phyloP scores from a whole-genome alignment of 2,113 vertebrate species.

The Scopus umbretta region DNA sequence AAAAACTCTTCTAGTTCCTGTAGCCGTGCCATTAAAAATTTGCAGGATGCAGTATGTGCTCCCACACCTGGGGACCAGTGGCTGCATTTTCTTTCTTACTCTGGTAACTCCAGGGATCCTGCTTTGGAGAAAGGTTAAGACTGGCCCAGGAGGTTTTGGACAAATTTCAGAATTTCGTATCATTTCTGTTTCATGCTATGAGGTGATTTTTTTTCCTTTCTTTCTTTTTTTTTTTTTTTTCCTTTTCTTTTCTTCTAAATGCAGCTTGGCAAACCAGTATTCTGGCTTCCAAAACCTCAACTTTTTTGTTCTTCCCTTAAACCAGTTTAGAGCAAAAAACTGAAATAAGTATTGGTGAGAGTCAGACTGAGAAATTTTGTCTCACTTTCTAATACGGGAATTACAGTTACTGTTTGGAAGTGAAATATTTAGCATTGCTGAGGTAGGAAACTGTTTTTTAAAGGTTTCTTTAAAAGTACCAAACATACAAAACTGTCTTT shows the following conservation, averaged over 20 bases:
- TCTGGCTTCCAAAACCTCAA: not conserved
- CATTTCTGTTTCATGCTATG: not conserved
- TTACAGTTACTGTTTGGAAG: not conserved
- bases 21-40: not conserved
- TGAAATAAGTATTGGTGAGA: not conserved
- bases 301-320: not conserved
- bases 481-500: not conserved
- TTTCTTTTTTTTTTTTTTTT: accelerated
- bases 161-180: not conserved
- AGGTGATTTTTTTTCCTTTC: not conserved
- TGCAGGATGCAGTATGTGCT: not conserved
- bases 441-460: not conserved
- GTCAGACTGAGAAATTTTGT: not conserved
- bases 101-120: not conserved
- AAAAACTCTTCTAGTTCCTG: not conserved
- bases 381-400: not conserved
- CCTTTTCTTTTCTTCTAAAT: not conserved
- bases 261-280: not conserved
- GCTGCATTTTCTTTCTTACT: not conserved
- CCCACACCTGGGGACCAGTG: not conserved
- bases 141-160: not conserved
- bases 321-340: not conserved
- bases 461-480: not conserved
- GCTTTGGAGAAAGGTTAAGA: not conserved
- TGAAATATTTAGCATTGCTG: not conserved